A percentile compares a stretch with the other conserved stretches of the same genome.
phyloP scores from a whole-genome alignment of 2,797 vertebrate genomes.

The Centropyge bicolor region DNA sequence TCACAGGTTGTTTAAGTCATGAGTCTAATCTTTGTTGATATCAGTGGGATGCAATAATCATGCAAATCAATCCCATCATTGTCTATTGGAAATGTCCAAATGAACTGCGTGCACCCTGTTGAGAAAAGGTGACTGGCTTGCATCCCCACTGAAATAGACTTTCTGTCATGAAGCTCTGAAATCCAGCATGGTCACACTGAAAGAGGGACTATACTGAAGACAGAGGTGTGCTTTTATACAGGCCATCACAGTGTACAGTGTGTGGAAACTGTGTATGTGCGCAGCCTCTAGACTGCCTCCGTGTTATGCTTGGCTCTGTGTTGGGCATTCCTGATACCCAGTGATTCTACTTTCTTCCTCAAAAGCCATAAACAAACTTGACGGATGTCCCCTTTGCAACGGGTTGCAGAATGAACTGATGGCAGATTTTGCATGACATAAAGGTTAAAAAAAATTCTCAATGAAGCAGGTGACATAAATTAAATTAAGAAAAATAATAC shows the following conservation, averaged over 20 bases:
- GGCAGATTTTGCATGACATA: not conserved
- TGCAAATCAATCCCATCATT: conserved; percentile 25
- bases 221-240: conserved; percentile 84
- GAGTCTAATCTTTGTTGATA: conserved; percentile 56
- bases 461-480: conserved; percentile 1
- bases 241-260: conserved; percentile 80
- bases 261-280: conserved; percentile 70
- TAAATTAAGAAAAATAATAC: not conserved
- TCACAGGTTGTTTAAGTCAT: conserved; percentile 45
- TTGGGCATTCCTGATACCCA: conserved; percentile 80
- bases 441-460: not conserved
- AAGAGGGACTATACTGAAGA: conserved; percentile 80
- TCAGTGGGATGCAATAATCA: conserved; percentile 11
- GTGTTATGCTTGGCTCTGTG: conserved; percentile 83
- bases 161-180: conserved; percentile 57
- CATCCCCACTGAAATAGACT: conserved; percentile 40
- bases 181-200: conserved; percentile 68
- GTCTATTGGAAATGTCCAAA: conserved; percentile 14
- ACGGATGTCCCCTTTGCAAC: conserved; percentile 32
- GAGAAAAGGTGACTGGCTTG: conserved; percentile 35
- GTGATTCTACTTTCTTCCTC: conserved; percentile 73
- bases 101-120: conserved; percentile 43
- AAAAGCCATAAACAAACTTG: conserved; percentile 61
- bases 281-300: conserved; percentile 69
- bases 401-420: conserved; percentile 29